Evolutionary conservation across 1,140 invertebrate species (phyloP), one percentile per base, ranked within the genome.

Genomic region (Aleiodes sp.): DNA sequence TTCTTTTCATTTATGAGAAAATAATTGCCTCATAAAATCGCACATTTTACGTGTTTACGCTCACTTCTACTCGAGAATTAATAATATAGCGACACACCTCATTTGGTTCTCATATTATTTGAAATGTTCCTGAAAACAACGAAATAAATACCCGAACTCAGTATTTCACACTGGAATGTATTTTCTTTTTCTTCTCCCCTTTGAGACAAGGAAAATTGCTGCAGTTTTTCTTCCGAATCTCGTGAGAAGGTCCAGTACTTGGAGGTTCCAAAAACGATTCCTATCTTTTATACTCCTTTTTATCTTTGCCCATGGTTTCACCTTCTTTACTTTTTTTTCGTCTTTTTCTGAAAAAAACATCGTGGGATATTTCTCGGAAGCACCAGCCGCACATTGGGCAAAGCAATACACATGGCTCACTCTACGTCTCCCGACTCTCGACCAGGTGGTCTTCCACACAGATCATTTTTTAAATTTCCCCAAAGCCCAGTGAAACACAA

Each of bases 401-500:
- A 33, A 16, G 64, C 52, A 57, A 66, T 59, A 66, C 35, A 63
- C 46, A 57, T 66, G 52, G 16, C 28, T 16, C 29, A 12, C 39
- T 57, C 52, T 57, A 26, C 31, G 28, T 60, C 28, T 60, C 12
- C 6, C 31, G 56, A 35, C 28, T 31, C 16, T 37, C 35, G 21
- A 12, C 41, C 64, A 57, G 43, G 64, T 57, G 46, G 31, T 57
- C 64, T 37, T 26, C 26, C 64, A 39, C 33, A 28, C 33, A n/a
- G 65, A 67, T 35, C 65, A 67, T 67, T 67, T 68, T 68, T 52
- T 62, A 24, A 62, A 19, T 62, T 68, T 68, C 31, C 41, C 41
- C 19, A 16, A 24, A 52, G 46, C 26, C 46, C 21, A 6, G 46
- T 52, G 46, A 28, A 26, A 35, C 33, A 6, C 9, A 21, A 39